Percentiles rank a stretch among this genome's conserved stretches.
phyloP scores from a whole-genome alignment of 2,888 invertebrate genomes.

The Yponomeuta plumbellus region DNA sequence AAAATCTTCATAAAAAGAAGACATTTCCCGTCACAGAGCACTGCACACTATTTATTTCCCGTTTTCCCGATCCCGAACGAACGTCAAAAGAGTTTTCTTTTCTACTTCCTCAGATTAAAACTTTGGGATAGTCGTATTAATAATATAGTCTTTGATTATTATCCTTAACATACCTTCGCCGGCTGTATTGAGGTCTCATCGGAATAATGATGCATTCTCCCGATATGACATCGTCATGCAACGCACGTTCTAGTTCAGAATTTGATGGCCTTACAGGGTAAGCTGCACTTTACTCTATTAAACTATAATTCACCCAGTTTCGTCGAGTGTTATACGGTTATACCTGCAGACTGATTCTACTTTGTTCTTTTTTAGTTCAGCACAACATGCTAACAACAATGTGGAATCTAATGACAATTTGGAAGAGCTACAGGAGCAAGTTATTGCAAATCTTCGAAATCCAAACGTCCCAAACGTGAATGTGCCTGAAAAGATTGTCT shows the following conservation, averaged over 20 bases:
- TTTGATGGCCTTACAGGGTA: constrained; percentile 32
- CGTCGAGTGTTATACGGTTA: too few species aligned
- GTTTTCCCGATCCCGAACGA: too few species aligned
- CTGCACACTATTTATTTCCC: too few species aligned
- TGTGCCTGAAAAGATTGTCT: constrained; percentile 78
- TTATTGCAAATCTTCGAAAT: constrained; percentile 61
- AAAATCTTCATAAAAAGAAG: too few species aligned
- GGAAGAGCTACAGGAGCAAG: constrained; percentile 48
- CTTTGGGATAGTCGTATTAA: too few species aligned
- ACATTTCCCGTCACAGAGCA: too few species aligned
- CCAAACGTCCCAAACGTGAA: constrained; percentile 69
- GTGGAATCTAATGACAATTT: constrained; percentile 22
- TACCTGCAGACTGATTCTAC: neutral
- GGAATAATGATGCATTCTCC: constrained; percentile 11
- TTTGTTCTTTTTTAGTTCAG: constrained; percentile 27
- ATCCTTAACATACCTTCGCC: too few species aligned
- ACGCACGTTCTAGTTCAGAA: constrained; percentile 30
- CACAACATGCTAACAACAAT: constrained; percentile 18
- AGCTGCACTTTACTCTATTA: constrained; percentile 6
- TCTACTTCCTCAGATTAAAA: too few species aligned
- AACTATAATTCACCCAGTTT: neutral
- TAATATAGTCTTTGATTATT: too few species aligned
- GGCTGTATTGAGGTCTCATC: neutral
- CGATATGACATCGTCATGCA: constrained; percentile 26
- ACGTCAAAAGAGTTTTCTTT: too few species aligned